phyloP scores from a whole-genome alignment of 2,888 invertebrate genomes.

The Mythimna lalbum region DNA sequence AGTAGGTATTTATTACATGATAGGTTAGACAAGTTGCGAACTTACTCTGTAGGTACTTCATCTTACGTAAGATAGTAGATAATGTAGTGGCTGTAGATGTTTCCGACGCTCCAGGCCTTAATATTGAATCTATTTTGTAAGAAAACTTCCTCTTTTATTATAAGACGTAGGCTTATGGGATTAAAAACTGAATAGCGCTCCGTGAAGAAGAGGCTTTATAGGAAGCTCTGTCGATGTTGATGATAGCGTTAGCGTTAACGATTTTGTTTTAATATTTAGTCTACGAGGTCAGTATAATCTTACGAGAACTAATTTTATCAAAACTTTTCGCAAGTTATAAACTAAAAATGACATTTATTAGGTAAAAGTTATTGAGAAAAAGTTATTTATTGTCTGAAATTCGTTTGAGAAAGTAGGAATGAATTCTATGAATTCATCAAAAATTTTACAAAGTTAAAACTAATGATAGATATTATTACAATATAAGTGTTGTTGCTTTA shows the following conservation, averaged over 20 bases:
- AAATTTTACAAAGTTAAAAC: not conserved
- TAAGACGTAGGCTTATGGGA: slow-evolving; percentile 44
- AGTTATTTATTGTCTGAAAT: not conserved
- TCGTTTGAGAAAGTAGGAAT: not conserved
- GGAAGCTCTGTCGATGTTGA: slow-evolving; percentile 1
- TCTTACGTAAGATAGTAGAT: slow-evolving; percentile 42
- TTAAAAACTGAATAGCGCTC: slow-evolving; percentile 35
- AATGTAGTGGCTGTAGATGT: slow-evolving; percentile 17
- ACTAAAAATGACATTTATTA: not conserved
- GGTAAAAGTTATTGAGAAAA: too few species aligned
- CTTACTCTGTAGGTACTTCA: slow-evolving; percentile 30
- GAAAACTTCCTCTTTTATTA: slow-evolving; percentile 31
- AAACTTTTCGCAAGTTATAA: not conserved
- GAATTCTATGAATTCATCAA: too few species aligned
- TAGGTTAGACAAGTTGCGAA: slow-evolving; percentile 3
- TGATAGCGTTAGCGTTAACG: not conserved
- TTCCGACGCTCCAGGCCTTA: slow-evolving; percentile 20
- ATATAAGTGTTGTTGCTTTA: not conserved
- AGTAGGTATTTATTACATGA: slow-evolving; percentile 35
- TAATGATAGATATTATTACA: not conserved
- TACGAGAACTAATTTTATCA: not conserved
- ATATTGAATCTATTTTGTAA: slow-evolving; percentile 42
- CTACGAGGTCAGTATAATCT: not conserved
- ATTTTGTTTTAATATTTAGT: slow-evolving; percentile 7
- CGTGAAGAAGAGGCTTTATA: slow-evolving; percentile 24